Evolutionary conservation across 2,888 invertebrate species (phyloP).

Genomic region (Tetrapedia diversipes): DNA sequence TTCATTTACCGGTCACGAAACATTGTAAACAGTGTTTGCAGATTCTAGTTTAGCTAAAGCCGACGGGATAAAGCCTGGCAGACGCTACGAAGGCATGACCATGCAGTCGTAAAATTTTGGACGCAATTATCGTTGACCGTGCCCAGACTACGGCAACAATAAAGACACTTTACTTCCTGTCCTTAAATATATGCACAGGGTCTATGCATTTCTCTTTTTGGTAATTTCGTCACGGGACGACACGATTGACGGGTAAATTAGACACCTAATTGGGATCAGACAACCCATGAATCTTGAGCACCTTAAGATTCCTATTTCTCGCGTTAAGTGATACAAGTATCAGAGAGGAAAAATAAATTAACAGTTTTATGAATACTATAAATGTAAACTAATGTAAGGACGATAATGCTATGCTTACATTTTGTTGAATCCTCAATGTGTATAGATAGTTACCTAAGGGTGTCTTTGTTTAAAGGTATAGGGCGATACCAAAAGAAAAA

Average conservation of each 20-base stretch:
- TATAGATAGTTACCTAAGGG: constrained; percentile 43
- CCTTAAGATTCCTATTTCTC: neutral
- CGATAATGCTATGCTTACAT: neutral
- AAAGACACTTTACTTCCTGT: constrained; percentile 7
- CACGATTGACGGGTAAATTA: constrained; percentile 9
- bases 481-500: neutral
- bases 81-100: constrained; percentile 16
- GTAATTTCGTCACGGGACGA: neutral
- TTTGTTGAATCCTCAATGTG: neutral
- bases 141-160: constrained; percentile 26
- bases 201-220: constrained; percentile 3
- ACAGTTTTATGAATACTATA: neutral
- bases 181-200: constrained; percentile 8
- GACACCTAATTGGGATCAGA: constrained; percentile 11
- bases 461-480: constrained; percentile 29
- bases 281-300: constrained; percentile 14
- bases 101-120: constrained; percentile 37
- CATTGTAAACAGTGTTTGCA: neutral
- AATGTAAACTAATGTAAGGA: too few species aligned
- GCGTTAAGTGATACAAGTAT: neutral
- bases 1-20: constrained; percentile 27
- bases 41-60: neutral
- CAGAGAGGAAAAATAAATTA: constrained; percentile 3
- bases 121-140: constrained; percentile 34
- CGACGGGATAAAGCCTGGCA: constrained; percentile 8